Evolutionary conservation across 2,797 vertebrate genomes (phyloP).

Genomic region (Anomalospiza imberbis): DNA sequence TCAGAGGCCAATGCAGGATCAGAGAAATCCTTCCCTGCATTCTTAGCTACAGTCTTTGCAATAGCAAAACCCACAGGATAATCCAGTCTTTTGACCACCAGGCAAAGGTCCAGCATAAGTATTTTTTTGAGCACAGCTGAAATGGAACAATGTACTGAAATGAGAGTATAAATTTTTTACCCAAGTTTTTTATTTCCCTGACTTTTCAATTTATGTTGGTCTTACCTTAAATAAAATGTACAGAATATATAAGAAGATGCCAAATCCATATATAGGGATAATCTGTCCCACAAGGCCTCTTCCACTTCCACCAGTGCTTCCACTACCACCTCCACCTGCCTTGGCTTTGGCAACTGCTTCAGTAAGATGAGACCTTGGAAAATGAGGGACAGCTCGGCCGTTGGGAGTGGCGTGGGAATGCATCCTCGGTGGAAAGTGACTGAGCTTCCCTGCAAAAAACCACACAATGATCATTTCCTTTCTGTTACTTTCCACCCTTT

Average conservation of each 20-base stretch:
- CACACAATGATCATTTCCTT: not conserved
- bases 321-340: conserved; percentile 69
- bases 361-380: conserved; percentile 77
- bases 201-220: not conserved
- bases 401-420: conserved; percentile 70
- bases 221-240: conserved; percentile 95
- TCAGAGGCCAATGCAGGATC: not conserved
- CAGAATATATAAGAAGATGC: conserved; percentile 92
- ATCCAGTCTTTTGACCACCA: not conserved
- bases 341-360: conserved; percentile 83
- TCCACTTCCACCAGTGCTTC: conserved; percentile 69
- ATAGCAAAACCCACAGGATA: not conserved
- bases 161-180: not conserved
- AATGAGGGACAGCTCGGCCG: conserved; percentile 68
- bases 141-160: not conserved
- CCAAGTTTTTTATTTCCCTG: not conserved
- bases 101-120: not conserved
- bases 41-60: not conserved
- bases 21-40: not conserved
- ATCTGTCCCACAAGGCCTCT: conserved; percentile 88
- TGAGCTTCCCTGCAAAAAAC: conserved; percentile 80
- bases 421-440: conserved; percentile 79
- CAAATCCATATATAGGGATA: conserved; percentile 94
- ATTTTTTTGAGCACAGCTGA: not conserved
- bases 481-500: not conserved